These are phyloP conservation scores for Cephus cinctus DNA, from an alignment of 1,140 invertebrate species.

Conservation along the genomic window DNA sequence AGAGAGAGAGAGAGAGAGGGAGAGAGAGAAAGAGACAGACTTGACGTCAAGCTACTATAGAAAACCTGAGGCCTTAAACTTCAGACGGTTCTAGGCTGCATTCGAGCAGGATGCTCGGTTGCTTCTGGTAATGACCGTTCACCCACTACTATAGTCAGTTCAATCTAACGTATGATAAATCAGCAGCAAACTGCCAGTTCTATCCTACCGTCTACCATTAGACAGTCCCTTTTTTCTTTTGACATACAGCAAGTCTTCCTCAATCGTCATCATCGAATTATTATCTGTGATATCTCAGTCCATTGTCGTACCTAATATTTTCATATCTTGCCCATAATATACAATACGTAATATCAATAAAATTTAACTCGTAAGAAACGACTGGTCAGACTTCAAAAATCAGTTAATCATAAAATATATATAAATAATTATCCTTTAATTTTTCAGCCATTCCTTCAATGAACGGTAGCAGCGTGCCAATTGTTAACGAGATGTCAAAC, in stretches of 20 bases:
- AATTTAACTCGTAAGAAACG: not conserved
- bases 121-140: slow-evolving; percentile 9
- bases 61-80: too few species aligned
- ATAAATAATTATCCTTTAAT: too few species aligned
- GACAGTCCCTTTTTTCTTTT: too few species aligned
- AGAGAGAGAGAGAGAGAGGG: not conserved
- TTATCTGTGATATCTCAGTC: not conserved
- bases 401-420: too few species aligned
- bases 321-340: not conserved
- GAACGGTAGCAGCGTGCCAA: slow-evolving; percentile 33
- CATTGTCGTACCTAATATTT: not conserved
- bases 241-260: not conserved
- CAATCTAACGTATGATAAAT: too few species aligned
- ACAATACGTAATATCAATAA: not conserved
- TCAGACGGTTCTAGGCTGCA: too few species aligned
- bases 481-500: slow-evolving; percentile 46
- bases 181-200: too few species aligned
- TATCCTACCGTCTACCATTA: too few species aligned
- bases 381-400: too few species aligned
- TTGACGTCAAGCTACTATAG: not conserved
- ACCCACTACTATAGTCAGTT: too few species aligned
- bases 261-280: not conserved
- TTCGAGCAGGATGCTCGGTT: slow-evolving; percentile 8
- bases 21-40: not conserved
- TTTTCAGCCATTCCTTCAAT: slow-evolving; percentile 40